phyloP scores from a whole-genome alignment of 2,888 invertebrate species.

The Drosophila cognata region DNA sequence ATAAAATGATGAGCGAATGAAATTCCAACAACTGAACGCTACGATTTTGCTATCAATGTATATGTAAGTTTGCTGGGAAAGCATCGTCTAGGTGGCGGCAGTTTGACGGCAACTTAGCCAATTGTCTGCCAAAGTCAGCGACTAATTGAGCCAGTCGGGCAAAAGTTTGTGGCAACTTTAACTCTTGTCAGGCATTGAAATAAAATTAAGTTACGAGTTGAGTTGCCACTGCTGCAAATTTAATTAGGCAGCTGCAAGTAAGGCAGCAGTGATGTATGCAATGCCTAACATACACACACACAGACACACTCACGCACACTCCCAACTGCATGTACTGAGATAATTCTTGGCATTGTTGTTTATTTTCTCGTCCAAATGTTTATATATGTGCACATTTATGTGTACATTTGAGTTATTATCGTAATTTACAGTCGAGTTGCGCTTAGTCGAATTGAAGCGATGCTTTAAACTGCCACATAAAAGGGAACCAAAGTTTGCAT shows the following conservation, averaged over 20 bases:
- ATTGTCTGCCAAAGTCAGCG: constrained; percentile 44
- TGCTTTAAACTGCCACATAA: constrained; percentile 1
- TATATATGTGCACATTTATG: not conserved
- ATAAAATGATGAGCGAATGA: constrained; percentile 17
- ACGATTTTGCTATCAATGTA: constrained; percentile 19
- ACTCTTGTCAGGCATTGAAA: constrained; percentile 50
- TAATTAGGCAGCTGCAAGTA: constrained; percentile 56
- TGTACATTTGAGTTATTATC: constrained; percentile 24
- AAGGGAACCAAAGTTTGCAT: constrained; percentile 3
- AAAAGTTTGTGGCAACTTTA: constrained; percentile 40
- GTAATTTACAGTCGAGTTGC: constrained; percentile 34
- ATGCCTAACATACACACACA: constrained; percentile 3
- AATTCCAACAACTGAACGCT: constrained; percentile 22
- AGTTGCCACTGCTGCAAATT: constrained; percentile 36
- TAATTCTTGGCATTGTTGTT: constrained; percentile 35
- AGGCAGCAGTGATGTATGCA: constrained; percentile 48
- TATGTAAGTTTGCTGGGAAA: not conserved
- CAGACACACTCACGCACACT: not conserved
- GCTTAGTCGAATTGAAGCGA: not conserved
- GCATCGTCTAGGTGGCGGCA: constrained; percentile 19
- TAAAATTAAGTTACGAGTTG: constrained; percentile 45
- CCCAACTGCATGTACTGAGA: constrained; percentile 22
- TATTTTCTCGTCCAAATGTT: constrained; percentile 18
- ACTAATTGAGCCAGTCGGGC: constrained; percentile 50
- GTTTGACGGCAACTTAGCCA: constrained; percentile 42